Evolutionary conservation across 2,797 vertebrate genomes (phyloP), one percentile per base, ranked within the genome.

Genomic region (Urophycis tenuis): DNA sequence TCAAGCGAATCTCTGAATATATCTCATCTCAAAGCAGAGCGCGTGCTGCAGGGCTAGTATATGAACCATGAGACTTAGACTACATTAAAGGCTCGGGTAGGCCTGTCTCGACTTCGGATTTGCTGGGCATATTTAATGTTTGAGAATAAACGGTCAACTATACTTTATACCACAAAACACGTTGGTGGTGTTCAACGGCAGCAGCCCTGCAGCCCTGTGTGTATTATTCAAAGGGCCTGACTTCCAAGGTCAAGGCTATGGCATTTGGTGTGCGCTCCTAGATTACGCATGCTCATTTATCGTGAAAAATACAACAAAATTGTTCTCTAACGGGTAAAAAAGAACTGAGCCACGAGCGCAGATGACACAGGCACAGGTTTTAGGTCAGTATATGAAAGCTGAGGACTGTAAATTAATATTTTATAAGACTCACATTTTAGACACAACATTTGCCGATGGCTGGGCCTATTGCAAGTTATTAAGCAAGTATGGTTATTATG

Each of bases 181-280:
- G 60, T 67, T 29, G 12, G n/a, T 67, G 60, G 25, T 67, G 25
- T 67, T 60, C 53, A 19, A n/a, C 22, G n/a, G 4, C 25, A 53
- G 15, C 17, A 19, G 53, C 10, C 2, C 41, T 17, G 14, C n/a
- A 67, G 15, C 60, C 25, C 60, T 29, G 53, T 5, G 3, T 67
- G 29, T 67, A 67, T 67, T 67, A 67, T 67, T 71, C 64, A 71
- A 73, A 31, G 78, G 85, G 88, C 77, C 78, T 87, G 85, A 89
- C 74, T 80, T 71, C 80, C 83, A 91, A 90, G 90, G 89, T 88
- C 86, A 90, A 89, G 85, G 92, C 33, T 36, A 72, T 25, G 60
- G 3, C 60, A 25, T 67, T 67, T 29, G 60, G n/a, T 29, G n/a
- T 67, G 60, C 3, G 60, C n/a, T 60, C 53, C 22, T 29, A 2